Evolutionary conservation across 2,888 invertebrate genomes (phyloP).

Genomic region (Xanthia togata): DNA sequence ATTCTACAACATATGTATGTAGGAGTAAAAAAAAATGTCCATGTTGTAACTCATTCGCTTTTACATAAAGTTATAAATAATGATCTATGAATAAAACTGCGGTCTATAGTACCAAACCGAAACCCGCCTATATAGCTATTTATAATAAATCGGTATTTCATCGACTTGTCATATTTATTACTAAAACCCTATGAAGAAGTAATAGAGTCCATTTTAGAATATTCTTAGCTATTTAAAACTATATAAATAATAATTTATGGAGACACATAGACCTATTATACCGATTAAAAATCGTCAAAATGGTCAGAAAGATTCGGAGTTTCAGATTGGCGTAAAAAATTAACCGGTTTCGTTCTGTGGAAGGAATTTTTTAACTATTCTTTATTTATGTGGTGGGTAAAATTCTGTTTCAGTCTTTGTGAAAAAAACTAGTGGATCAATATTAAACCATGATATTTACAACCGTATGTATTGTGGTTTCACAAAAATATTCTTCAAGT

Average conservation of each 20-base stretch:
- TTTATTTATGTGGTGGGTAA: constrained; percentile 39
- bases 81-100: constrained; percentile 53
- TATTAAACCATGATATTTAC: neutral
- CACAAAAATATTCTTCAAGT: neutral
- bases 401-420: neutral
- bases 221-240: constrained; percentile 37
- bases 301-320: constrained; percentile 51
- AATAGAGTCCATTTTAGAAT: constrained; percentile 46
- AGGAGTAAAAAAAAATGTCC: constrained; percentile 14
- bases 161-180: constrained; percentile 50
- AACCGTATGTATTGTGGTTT: neutral
- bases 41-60: constrained; percentile 36
- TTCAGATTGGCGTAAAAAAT: constrained; percentile 56
- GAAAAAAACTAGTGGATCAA: constrained; percentile 4
- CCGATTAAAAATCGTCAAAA: constrained; percentile 62
- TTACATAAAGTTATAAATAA: constrained; percentile 57
- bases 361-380: constrained; percentile 46
- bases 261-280: constrained; percentile 64
- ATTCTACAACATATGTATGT: constrained; percentile 25
- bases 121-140: constrained; percentile 43
- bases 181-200: constrained; percentile 44
- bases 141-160: constrained; percentile 60
- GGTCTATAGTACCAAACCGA: constrained; percentile 33
- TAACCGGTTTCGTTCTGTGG: constrained; percentile 39
- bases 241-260: constrained; percentile 65